Evolutionary conservation across 2,797 vertebrate species (phyloP), one percentile per base, ranked within the genome.

Genomic region (Anniella stebbinsi): DNA sequence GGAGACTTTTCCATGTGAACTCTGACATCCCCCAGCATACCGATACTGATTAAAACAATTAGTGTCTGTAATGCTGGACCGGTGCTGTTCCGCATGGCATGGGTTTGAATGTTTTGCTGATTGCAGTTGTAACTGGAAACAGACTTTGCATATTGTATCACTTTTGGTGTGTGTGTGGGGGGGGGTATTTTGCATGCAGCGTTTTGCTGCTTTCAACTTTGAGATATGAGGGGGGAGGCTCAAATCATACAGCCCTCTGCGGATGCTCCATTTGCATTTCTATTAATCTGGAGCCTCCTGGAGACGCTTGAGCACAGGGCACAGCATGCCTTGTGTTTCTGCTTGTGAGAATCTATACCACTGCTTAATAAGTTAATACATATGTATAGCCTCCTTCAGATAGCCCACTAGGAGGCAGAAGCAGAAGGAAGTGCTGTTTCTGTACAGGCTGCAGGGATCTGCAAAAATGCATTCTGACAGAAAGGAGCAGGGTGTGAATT

Each of bases 191-290:
- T 96, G 92, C 96, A 97, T 95, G 96, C 97, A 95, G 97, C 93
- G 97, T 97, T 97, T 97, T 95, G 97, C 96, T 97, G 97, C 97
- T 97, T 97, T 96, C 97, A 97, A 97, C 97, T 97, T 97, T 97
- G 97, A 97, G 97, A 97, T 97, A 97, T 95, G 97, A 97, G 96
- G 93, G 94, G 95, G 96, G 94, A 96, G 92, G 96, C 97, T 98
- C 97, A 97, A 97, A 97, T 98, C 97, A 97, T 95, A 97, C 94
- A 96, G 97, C 96, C 97, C 97, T 96, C 97, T 96, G 96, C 97
- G 97, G 97, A 98, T 97, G 97, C 97, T 97, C 95, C 94, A 97
- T 98, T 97, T 98, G 97, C 97, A 97, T 97, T 97, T 97, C 97
- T 97, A 97, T 97, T 98, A 98, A 97, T 97, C 97, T 96, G 94